Conservation (phyloP, 2,888 invertebrate genomes). For the Drosophila ezoana region DNA sequence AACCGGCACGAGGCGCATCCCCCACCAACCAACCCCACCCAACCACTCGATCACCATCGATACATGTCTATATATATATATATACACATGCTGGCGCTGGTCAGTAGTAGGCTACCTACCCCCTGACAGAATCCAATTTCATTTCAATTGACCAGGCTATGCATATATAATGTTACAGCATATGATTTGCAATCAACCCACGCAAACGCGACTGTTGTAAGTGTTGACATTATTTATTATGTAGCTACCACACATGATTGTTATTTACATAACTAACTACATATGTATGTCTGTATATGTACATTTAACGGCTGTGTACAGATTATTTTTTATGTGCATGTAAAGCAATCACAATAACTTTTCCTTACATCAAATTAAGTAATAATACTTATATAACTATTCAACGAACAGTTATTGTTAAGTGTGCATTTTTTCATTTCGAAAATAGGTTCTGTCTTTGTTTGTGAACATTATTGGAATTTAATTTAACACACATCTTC, state of each 20-base stretch:
- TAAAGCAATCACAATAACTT: too few relatives aligned
- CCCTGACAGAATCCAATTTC: conserved; percentile 77
- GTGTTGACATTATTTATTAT: conserved; percentile 81
- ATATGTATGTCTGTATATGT: conserved; percentile 4
- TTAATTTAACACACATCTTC: too few relatives aligned
- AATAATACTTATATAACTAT: too few relatives aligned
- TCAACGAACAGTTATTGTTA: too few relatives aligned
- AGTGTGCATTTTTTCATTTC: too few relatives aligned
- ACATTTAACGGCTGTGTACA: background rate
- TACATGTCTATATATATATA: conserved; percentile 12
- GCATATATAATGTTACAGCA: conserved; percentile 74
- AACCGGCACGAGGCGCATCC: conserved; percentile 46
- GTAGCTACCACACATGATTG: conserved; percentile 36
- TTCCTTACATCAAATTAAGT: too few relatives aligned
- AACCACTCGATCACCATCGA: conserved; percentile 24
- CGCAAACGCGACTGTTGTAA: conserved; percentile 48
- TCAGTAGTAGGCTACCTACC: conserved; percentile 18
- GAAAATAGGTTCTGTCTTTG: too few relatives aligned
- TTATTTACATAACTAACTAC: conserved; percentile 51
- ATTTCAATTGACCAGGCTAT: conserved; percentile 80
- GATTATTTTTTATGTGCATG: conserved; percentile 9
- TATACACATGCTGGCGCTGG: conserved; percentile 6
- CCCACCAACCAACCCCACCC: background rate
- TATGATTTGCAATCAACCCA: conserved; percentile 69
- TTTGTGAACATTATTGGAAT: too few relatives aligned